Evolutionary conservation across 2,888 invertebrate genomes (phyloP).

Genomic region (Lasioglossum marginatum): DNA sequence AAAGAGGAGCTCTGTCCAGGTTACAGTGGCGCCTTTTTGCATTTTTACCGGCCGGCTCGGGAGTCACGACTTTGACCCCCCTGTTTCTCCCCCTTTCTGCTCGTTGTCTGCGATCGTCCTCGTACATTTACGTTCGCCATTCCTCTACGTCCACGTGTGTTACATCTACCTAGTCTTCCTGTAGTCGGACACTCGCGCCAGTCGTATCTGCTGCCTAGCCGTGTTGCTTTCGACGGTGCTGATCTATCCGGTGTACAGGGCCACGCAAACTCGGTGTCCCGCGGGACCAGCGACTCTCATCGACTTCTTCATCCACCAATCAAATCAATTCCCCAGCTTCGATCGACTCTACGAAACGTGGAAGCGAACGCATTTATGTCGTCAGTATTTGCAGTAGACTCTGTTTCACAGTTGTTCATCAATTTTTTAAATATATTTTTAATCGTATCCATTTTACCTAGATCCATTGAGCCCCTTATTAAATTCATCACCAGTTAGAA

Average conservation of each 20-base stretch:
- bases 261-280: conserved; percentile 17
- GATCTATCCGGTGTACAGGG: conserved; percentile 41
- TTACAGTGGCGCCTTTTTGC: conserved; percentile 74
- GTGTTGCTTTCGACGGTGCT: conserved; percentile 23
- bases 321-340: background rate
- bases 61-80: conserved; percentile 74
- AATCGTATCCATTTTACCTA: too few relatives aligned
- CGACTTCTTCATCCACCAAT: background rate
- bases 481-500: background rate
- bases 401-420: background rate
- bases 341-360: background rate
- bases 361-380: background rate
- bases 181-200: conserved; percentile 34
- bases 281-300: background rate
- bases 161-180: conserved; percentile 58
- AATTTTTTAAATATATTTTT: too few relatives aligned
- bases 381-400: background rate
- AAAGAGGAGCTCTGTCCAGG: conserved; percentile 60
- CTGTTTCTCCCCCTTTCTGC: conserved; percentile 32
- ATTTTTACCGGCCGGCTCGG: conserved; percentile 68
- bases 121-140: conserved; percentile 67
- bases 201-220: conserved; percentile 34
- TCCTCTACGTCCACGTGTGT: conserved; percentile 64
- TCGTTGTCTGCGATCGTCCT: conserved; percentile 59
- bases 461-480: too few relatives aligned